Evolutionary conservation across 2,113 vertebrate genomes (phyloP).

Genomic region (Caracal caracal): DNA sequence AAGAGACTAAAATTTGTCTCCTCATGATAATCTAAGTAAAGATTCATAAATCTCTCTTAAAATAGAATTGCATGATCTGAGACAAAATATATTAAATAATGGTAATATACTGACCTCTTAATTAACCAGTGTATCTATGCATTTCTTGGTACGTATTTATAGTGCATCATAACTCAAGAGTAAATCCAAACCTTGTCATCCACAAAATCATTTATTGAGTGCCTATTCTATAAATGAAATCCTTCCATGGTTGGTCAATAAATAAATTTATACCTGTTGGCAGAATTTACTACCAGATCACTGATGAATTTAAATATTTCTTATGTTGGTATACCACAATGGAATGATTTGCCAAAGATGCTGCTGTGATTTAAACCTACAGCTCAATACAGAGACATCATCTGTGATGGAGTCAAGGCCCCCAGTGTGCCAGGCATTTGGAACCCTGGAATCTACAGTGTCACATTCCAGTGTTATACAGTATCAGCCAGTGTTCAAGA

Average conservation of each 20-base stretch:
- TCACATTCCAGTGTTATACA: neutral
- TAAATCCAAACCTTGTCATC: neutral
- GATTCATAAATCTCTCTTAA: neutral
- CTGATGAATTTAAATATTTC: neutral
- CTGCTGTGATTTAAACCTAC: neutral
- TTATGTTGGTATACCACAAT: neutral
- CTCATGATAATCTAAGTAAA: neutral
- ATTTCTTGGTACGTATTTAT: neutral
- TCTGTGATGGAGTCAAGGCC: too few relatives aligned
- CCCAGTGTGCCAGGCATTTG: too few relatives aligned
- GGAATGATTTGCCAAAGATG: neutral
- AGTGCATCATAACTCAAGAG: neutral
- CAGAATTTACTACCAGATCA: neutral
- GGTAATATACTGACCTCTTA: neutral
- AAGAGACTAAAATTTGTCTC: slow-evolving; percentile 11
- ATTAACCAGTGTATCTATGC: neutral
- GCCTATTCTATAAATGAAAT: neutral
- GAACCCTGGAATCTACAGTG: neutral
- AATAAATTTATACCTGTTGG: neutral
- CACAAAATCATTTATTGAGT: neutral
- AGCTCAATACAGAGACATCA: neutral
- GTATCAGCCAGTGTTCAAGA: neutral
- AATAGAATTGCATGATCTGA: neutral
- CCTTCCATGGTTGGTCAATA: neutral
- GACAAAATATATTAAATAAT: neutral